phyloP scores from a whole-genome alignment of 53 echinoderm and acorn worm species.

The Zoroaster sp. region DNA sequence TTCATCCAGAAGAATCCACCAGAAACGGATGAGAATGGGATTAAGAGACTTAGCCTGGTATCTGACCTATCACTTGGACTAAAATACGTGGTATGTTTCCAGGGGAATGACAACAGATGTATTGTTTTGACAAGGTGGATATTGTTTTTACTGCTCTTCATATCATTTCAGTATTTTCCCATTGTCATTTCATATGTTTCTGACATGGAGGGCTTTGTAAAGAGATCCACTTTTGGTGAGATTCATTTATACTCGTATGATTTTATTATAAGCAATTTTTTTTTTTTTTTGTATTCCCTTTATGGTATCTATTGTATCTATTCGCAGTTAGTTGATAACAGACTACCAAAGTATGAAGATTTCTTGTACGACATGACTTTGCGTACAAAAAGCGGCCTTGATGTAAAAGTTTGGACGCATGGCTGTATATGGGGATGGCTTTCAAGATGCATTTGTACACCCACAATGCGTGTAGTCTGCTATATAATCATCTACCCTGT shows the following conservation, averaged over 20 bases:
- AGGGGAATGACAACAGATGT: conserved; percentile 40
- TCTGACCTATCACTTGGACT: conserved; percentile 88
- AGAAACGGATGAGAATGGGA: neutral
- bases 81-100: conserved; percentile 77
- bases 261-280: too few species aligned
- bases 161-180: conserved; percentile 77
- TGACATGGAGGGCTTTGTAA: conserved; percentile 39
- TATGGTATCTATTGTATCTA: too few species aligned
- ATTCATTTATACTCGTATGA: conserved; percentile 54
- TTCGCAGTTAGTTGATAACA: too few species aligned
- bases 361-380: conserved; percentile 53
- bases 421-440: conserved; percentile 33
- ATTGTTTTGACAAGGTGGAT: conserved; percentile 72
- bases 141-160: conserved; percentile 57
- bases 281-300: too few species aligned
- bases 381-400: conserved; percentile 52
- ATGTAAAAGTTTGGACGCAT: conserved; percentile 45
- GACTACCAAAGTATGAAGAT: conserved; percentile 15
- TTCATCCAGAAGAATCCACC: conserved; percentile 74
- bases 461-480: conserved; percentile 23
- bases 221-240: conserved; percentile 47
- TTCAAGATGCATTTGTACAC: neutral
- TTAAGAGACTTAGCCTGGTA: conserved; percentile 57
- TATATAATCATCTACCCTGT: conserved; percentile 33
- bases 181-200: conserved; percentile 56